These are phyloP conservation scores for Sebastes steindachneri DNA, from an alignment of 2,797 vertebrate species.

Conservation along the genomic window DNA sequence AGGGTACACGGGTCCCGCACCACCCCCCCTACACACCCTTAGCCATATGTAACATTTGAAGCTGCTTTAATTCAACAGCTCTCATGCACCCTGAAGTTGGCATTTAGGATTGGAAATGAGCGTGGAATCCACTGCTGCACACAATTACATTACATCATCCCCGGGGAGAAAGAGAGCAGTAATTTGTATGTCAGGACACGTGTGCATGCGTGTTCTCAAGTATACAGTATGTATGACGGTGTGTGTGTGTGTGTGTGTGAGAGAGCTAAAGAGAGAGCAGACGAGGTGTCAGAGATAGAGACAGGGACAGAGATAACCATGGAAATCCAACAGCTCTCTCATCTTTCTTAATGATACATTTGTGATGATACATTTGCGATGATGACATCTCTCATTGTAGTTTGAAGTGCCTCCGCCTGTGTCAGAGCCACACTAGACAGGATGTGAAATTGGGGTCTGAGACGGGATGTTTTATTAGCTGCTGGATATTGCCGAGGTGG, in stretches of 20 bases:
- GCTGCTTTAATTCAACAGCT: slow-evolving; percentile 11
- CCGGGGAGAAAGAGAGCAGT: background rate
- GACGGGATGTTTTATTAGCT: slow-evolving; percentile 63
- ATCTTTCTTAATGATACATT: slow-evolving; percentile 55
- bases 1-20: background rate
- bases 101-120: slow-evolving; percentile 30
- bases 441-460: slow-evolving; percentile 57
- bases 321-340: slow-evolving; percentile 43
- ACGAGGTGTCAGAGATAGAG: slow-evolving; percentile 31
- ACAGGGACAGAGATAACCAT: slow-evolving; percentile 24
- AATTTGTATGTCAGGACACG: slow-evolving; percentile 27
- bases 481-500: slow-evolving; percentile 59
- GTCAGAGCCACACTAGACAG: slow-evolving; percentile 28
- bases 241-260: background rate
- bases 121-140: slow-evolving; percentile 9
- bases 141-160: background rate
- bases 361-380: slow-evolving; percentile 47
- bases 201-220: background rate
- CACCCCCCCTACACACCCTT: too few species aligned
- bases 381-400: slow-evolving; percentile 60
- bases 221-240: background rate
- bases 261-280: slow-evolving; percentile 1
- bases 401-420: slow-evolving; percentile 43
- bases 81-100: background rate
- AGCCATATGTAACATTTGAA: background rate